These are phyloP conservation scores for Dicyrtoma fusca DNA, from an alignment of 2,888 invertebrate genomes.

Conservation along the genomic window DNA sequence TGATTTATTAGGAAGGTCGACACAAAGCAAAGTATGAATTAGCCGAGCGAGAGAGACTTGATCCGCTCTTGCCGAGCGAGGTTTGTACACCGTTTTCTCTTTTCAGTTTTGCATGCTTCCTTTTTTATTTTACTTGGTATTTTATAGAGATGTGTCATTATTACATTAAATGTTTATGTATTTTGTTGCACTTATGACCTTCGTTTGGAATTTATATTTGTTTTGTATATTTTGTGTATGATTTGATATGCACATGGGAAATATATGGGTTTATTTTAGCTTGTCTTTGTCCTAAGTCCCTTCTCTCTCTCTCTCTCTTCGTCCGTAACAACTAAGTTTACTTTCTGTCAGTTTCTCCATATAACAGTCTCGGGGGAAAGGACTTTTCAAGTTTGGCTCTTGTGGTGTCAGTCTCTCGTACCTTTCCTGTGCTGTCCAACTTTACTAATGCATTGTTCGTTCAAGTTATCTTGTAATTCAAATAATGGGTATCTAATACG, in stretches of 20 bases:
- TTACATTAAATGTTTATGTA: neutral
- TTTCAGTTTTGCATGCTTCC: constrained; percentile 37
- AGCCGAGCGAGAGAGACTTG: constrained; percentile 57
- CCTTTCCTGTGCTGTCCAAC: constrained; percentile 6
- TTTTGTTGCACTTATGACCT: neutral
- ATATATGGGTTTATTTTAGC: neutral
- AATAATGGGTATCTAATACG: too few relatives aligned
- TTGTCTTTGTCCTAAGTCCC: neutral
- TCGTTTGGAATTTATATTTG: too few relatives aligned
- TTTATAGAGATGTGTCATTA: neutral
- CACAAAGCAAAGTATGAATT: constrained; percentile 57
- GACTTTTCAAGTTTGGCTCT: neutral
- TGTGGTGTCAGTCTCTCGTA: neutral
- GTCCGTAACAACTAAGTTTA: too few relatives aligned
- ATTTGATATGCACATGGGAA: too few relatives aligned
- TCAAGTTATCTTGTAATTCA: neutral
- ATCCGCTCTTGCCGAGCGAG: constrained; percentile 56
- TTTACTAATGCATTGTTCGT: constrained; percentile 20
- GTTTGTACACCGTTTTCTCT: constrained; percentile 52
- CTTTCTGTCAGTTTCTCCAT: neutral
- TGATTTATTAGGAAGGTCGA: constrained; percentile 55
- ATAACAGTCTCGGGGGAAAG: neutral
- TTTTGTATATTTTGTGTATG: too few relatives aligned
- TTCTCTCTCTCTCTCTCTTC: constrained; percentile 16
- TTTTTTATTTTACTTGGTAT: constrained; percentile 17